Evolutionary conservation across 2,113 vertebrate species (phyloP).

Genomic region (Bungarus multicinctus): DNA sequence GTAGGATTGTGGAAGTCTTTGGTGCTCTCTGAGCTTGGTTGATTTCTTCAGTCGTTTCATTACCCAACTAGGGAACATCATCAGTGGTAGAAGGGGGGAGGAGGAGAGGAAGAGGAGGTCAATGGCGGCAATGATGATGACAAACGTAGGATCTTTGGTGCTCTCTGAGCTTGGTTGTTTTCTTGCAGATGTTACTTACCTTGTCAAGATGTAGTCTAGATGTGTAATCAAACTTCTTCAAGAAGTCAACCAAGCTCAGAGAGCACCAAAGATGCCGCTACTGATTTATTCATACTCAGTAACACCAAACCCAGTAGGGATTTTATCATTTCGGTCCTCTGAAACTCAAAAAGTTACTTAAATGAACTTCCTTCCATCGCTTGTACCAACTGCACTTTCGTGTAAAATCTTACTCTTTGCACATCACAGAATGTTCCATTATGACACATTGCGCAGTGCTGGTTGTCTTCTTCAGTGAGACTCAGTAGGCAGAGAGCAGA

Average conservation of each 20-base stretch:
- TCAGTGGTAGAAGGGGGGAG: no score
- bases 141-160: background rate
- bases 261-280: no score
- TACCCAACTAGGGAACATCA: no score
- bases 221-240: no score
- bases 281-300: no score
- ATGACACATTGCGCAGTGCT: background rate
- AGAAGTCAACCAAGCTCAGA: no score
- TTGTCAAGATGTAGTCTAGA: no score
- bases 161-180: background rate
- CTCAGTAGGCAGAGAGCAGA: background rate
- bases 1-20: no score
- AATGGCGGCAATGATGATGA: no score
- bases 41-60: no score
- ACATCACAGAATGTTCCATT: background rate
- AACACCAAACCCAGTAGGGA: background rate
- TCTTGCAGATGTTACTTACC: no score
- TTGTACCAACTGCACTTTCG: background rate
- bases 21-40: background rate
- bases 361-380: constrained; percentile 6
- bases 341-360: background rate
- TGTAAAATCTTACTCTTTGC: background rate
- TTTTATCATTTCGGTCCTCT: background rate
- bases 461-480: background rate
- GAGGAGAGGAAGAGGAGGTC: no score